Percentiles rank a stretch among this genome's conserved stretches.
Conservation (phyloP, 2,888 invertebrate genomes). For the Scaptomyza cyrtandrae region DNA sequence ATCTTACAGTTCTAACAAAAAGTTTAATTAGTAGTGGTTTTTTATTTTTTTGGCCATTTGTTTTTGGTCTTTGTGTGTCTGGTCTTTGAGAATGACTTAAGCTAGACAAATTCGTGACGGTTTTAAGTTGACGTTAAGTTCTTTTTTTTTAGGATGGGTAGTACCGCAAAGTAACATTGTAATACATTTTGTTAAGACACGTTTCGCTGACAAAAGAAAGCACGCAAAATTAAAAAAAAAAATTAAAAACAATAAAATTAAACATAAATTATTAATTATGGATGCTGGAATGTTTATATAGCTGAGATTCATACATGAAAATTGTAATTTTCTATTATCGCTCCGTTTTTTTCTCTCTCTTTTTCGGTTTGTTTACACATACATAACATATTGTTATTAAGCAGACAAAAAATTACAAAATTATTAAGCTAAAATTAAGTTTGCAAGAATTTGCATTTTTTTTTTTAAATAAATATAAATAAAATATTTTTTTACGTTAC, state of each 20-base stretch:
- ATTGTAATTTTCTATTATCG: constrained; percentile 2
- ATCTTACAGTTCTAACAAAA: constrained; percentile 70
- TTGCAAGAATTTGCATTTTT: constrained; percentile 7
- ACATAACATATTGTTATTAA: constrained; percentile 17
- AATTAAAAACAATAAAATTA: constrained; percentile 41
- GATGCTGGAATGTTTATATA: constrained; percentile 48
- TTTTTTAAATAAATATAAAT: constrained; percentile 49
- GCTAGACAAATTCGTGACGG: constrained; percentile 71
- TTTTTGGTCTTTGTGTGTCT: constrained; percentile 6
- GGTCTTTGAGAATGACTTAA: constrained; percentile 38
- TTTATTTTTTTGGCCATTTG: constrained; percentile 2
- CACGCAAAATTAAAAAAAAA: constrained; percentile 34
- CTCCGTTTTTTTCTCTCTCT: no score
- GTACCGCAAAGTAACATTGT: constrained; percentile 69
- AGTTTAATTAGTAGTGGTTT: constrained; percentile 14
- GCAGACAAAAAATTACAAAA: constrained; percentile 48
- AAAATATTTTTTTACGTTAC: constrained; percentile 5
- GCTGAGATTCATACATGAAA: constrained; percentile 42
- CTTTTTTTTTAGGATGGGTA: constrained; percentile 51
- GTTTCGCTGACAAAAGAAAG: constrained; percentile 60
- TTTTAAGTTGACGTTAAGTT: constrained; percentile 43
- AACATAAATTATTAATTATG: constrained; percentile 30
- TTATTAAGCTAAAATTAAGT: constrained; percentile 17
- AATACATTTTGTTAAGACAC: constrained; percentile 71
- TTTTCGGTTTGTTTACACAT: constrained; percentile 8